Evolutionary conservation across 2,888 invertebrate genomes (phyloP).

Genomic region (Frankliniella intonsa): DNA sequence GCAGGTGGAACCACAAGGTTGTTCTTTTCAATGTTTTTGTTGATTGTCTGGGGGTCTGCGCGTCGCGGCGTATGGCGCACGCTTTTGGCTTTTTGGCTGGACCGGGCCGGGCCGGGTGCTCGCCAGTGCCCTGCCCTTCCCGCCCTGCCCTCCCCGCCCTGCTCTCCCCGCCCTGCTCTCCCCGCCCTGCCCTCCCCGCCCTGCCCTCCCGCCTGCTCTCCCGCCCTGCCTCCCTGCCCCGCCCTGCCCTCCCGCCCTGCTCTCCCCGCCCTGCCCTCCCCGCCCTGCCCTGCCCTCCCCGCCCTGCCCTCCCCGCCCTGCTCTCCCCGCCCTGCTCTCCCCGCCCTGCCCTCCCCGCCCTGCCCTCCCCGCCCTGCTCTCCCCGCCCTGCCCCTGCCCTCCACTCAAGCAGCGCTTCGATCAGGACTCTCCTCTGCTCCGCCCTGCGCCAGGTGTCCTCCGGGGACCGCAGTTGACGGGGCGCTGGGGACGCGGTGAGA

Average conservation of each 20-base stretch:
- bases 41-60: too few species aligned
- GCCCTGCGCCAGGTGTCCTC: constrained; percentile 1
- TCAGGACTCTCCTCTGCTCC: background rate
- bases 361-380: background rate
- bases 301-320: too few species aligned
- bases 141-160: too few species aligned
- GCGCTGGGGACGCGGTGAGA: constrained; percentile 7
- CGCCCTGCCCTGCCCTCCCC: background rate
- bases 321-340: background rate
- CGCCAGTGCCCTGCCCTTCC: background rate
- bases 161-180: too few species aligned
- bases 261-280: background rate
- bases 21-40: too few species aligned
- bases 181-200: background rate
- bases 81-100: too few species aligned
- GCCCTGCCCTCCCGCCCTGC: background rate
- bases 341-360: background rate
- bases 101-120: background rate
- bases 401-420: background rate
- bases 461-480: constrained; percentile 5
- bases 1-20: too few species aligned
- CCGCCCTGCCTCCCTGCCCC: background rate
- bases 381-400: background rate
- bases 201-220: too few species aligned
- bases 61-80: too few species aligned